Percentiles rank a stretch among this genome's conserved stretches.
Evolutionary conservation across 2,797 vertebrate species (phyloP).

Genomic region (Petrocephalus sullivani): DNA sequence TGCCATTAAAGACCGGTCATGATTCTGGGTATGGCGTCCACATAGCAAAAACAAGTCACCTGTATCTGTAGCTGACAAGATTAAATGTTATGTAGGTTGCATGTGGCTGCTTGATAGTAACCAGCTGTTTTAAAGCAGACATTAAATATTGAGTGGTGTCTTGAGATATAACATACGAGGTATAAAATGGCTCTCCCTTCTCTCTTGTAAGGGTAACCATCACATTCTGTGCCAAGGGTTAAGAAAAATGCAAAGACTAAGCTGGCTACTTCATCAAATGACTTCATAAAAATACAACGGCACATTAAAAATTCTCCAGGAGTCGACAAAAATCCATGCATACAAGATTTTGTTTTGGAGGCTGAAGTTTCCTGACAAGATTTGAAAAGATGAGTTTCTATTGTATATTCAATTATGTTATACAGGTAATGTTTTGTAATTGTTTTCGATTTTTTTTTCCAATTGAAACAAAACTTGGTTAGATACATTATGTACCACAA

Average conservation of each 20-base stretch:
- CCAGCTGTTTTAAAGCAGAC: neutral
- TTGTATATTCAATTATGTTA: neutral
- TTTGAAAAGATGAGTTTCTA: neutral
- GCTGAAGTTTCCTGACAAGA: neutral
- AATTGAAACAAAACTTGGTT: neutral
- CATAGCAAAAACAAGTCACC: neutral
- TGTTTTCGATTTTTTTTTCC: neutral
- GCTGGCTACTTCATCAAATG: neutral
- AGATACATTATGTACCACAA: neutral
- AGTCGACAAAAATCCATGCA: neutral
- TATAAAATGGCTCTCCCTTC: neutral
- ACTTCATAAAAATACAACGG: neutral
- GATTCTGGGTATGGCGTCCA: neutral
- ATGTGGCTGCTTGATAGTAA: neutral
- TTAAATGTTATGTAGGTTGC: neutral
- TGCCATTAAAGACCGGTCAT: neutral
- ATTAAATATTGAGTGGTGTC: neutral
- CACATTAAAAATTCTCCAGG: neutral
- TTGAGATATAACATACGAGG: neutral
- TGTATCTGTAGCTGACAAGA: neutral
- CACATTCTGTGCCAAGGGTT: neutral
- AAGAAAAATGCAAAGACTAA: neutral
- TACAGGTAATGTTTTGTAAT: neutral
- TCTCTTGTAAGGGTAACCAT: neutral
- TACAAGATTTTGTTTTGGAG: neutral